Evolutionary conservation across 2,113 vertebrate genomes (phyloP).

Genomic region (Pollimyrus isidori): DNA sequence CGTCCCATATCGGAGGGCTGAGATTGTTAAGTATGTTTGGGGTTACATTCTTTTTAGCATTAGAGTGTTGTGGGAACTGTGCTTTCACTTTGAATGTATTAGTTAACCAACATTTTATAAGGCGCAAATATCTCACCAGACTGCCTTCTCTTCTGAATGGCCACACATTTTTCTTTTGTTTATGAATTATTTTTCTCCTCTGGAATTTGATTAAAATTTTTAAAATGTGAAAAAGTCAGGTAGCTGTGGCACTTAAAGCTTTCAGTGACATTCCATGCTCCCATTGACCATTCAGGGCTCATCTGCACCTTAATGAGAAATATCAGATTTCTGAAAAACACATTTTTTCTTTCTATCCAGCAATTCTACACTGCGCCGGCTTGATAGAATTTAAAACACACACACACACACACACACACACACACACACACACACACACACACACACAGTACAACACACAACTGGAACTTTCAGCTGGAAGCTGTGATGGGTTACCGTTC

Average conservation of each 20-base stretch:
- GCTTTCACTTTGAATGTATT: not conserved
- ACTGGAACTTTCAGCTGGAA: not conserved
- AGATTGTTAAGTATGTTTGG: not conserved
- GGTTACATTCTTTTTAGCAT: not conserved
- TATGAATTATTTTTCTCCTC: not conserved
- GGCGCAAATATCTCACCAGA: not conserved
- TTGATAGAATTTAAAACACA: not conserved
- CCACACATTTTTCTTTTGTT: not conserved
- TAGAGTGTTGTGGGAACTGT: not conserved
- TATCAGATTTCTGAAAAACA: not conserved
- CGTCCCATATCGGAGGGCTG: slow-evolving; percentile 24
- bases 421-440: not conserved
- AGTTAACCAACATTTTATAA: not conserved
- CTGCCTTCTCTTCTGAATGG: not conserved
- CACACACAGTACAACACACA: not conserved
- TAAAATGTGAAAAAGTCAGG: not conserved
- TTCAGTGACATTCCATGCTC: not conserved
- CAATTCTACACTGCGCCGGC: not conserved
- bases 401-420: not conserved
- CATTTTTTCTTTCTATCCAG: not conserved
- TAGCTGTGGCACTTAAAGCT: not conserved
- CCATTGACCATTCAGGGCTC: not conserved
- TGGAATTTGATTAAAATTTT: not conserved
- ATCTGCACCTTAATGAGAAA: not conserved
- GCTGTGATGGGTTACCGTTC: not conserved